A percentile compares a stretch with the other conserved stretches of the same genome.
Conservation (phyloP, 1,140 invertebrate genomes). For the Maniola jurtina region DNA sequence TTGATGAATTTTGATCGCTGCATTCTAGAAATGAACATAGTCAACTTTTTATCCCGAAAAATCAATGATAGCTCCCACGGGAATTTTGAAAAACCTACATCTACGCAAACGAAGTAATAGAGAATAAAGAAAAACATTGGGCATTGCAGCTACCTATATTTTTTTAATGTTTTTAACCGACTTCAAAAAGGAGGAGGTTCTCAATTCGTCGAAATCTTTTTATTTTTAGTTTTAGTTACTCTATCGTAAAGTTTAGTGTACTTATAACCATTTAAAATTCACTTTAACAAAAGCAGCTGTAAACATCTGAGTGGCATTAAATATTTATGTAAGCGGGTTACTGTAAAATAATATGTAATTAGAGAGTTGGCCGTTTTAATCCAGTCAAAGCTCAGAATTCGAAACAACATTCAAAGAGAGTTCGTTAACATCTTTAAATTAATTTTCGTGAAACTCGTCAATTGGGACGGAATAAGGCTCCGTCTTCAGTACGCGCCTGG, state of each 20-base stretch:
- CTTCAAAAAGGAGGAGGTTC: no score
- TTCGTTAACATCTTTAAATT: constrained; percentile 54
- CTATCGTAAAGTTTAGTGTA: neutral
- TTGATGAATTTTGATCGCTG: no score
- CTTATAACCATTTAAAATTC: constrained; percentile 7
- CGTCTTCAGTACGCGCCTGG: constrained; percentile 5
- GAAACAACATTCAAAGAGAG: constrained; percentile 41
- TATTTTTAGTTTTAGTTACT: no score
- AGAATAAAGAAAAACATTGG: no score
- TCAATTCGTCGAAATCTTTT: no score
- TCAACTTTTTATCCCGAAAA: no score
- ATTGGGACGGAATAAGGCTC: constrained; percentile 27
- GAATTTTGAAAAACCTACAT: no score
- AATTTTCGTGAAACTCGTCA: constrained; percentile 57
- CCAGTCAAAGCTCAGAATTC: constrained; percentile 37
- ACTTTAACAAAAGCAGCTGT: constrained; percentile 12
- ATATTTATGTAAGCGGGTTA: constrained; percentile 38
- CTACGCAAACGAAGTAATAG: no score
- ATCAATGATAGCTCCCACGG: no score
- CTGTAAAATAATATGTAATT: constrained; percentile 41
- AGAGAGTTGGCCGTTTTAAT: constrained; percentile 46
- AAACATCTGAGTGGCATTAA: constrained; percentile 23
- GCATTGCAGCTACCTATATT: no score
- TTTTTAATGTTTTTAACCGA: no score
- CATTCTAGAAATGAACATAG: no score